phyloP scores from a whole-genome alignment of 2,797 vertebrate genomes.

The Sebastes taczanowskii region DNA sequence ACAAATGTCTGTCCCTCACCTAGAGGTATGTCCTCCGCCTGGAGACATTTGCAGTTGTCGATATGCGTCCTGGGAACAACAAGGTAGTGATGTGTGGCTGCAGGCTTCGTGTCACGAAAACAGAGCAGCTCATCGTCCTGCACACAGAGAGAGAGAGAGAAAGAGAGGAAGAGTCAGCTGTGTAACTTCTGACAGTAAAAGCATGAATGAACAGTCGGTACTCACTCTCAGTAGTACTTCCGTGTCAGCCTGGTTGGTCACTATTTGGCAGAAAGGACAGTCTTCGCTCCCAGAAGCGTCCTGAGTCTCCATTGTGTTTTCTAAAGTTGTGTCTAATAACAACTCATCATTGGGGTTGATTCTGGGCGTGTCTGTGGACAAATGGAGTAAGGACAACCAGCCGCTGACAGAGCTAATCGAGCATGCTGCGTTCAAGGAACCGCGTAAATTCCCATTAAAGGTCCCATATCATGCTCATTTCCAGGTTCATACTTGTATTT shows the following conservation, averaged over 20 bases:
- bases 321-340: neutral
- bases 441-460: neutral
- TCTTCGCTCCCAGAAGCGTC: neutral
- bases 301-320: neutral
- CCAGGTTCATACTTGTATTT: too few species aligned
- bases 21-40: constrained; percentile 15
- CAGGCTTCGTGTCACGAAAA: constrained; percentile 57
- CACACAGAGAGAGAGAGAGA: neutral
- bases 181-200: neutral
- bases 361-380: neutral
- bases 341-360: neutral
- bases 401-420: neutral
- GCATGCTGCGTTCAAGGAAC: neutral
- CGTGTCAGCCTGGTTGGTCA: constrained; percentile 24
- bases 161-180: neutral
- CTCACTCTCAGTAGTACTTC: constrained; percentile 63
- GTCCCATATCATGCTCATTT: too few species aligned
- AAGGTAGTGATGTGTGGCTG: constrained; percentile 58
- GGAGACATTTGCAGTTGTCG: constrained; percentile 47
- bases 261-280: constrained; percentile 61
- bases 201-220: neutral
- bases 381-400: neutral
- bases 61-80: constrained; percentile 57
- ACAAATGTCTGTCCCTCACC: constrained; percentile 26
- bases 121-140: constrained; percentile 64